Percentiles rank a stretch among this genome's conserved stretches.
Evolutionary conservation across 2,888 invertebrate genomes (phyloP).

Genomic region (Thymelicus acteon): DNA sequence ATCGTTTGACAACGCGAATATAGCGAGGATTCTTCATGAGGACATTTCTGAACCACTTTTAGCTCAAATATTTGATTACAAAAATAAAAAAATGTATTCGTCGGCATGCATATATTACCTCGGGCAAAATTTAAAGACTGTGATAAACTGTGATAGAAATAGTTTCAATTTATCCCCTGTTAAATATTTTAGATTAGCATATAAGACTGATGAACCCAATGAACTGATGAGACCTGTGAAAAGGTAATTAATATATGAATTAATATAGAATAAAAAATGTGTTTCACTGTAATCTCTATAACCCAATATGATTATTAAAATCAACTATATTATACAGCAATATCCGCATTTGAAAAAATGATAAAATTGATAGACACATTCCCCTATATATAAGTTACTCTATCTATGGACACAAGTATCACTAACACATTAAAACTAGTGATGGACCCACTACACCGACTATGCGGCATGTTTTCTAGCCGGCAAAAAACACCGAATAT

Average conservation of each 20-base stretch:
- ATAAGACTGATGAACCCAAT: neutral
- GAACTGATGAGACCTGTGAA: too few species aligned
- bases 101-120: slow-evolving; percentile 62
- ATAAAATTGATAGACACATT: too few species aligned
- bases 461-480: too few species aligned
- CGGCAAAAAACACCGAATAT: too few species aligned
- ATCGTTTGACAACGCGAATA: slow-evolving; percentile 77
- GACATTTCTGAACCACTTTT: slow-evolving; percentile 49
- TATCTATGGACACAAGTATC: too few species aligned
- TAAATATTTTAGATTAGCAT: slow-evolving; percentile 60
- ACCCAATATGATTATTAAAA: too few species aligned
- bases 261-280: neutral
- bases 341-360: too few species aligned
- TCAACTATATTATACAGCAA: too few species aligned
- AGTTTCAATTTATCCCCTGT: slow-evolving; percentile 73
- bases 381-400: too few species aligned
- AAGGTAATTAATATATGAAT: neutral
- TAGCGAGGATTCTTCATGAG: slow-evolving; percentile 63
- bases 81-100: slow-evolving; percentile 56
- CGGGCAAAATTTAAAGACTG: slow-evolving; percentile 44
- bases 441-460: too few species aligned
- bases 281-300: neutral
- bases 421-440: too few species aligned
- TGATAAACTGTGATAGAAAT: slow-evolving; percentile 56
- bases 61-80: slow-evolving; percentile 63